Base-by-base conservation (phyloP, 2,113 vertebrate genomes). In the Tetraodon nigroviridis region DNA sequence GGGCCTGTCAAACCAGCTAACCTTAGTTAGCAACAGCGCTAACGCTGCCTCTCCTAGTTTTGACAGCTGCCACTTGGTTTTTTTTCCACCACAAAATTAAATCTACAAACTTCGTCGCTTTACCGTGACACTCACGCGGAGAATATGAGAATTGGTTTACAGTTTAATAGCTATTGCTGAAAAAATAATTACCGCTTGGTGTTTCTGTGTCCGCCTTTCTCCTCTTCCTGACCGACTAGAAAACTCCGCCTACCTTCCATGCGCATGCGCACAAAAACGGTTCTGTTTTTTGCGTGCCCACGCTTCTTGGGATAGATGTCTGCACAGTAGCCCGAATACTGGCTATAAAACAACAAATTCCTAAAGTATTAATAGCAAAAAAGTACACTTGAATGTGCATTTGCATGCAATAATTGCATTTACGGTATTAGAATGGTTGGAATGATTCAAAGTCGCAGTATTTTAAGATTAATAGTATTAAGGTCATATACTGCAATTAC, bases 131-230 rank as follows among this genome's bases (percentile, higher is more conserved):
- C 22, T n/a, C 20, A 7, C 3, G 19, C 13, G 19, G 2, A n/a
- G 48, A 44, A 65, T 29, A 58, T 37, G 32, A 58, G 4, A 47
- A 4, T 8, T 5, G 1, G 20, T 6, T 22, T 3, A 7, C 54
- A 68, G 64, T 69, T 64, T 51, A 64, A 65, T 68, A 60, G 51
- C 45, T 60, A 7, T 15, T 1, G 8, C 11, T 16, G 21, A 73
- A 44, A 73, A 44, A 53, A 51, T 55, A 21, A 68, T 81, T 87
- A 86, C 86, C 84, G 71, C 66, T 83, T 66, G 67, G 61, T 84
- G 72, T 82, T 65, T 81, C 75, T 78, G 70, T 82, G 83, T 88
- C 86, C 83, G 83, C 81, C 78, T 87, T 88, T 84, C 85, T 79
- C 79, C 75, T 84, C 86, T 87, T 88, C 84, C 89, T 85, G 79